phyloP scores from a whole-genome alignment of 1,140 invertebrate species.

The Fragariocoptes setiger region DNA sequence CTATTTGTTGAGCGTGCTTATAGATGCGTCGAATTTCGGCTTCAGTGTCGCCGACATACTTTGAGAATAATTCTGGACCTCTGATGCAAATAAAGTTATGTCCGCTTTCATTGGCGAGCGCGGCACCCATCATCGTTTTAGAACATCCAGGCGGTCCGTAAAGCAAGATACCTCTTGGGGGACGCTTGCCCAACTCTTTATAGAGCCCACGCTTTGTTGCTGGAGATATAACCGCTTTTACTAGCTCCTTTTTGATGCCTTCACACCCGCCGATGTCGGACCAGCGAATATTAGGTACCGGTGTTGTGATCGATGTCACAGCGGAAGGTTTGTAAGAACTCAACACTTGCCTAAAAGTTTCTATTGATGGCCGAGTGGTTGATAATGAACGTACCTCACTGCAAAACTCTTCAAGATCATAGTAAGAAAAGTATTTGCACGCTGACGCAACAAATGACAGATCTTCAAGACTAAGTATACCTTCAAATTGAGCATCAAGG shows the following conservation, averaged over 20 bases:
- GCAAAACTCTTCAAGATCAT: conserved; percentile 41
- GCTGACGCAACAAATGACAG: conserved; percentile 28
- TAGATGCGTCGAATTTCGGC: conserved; percentile 64
- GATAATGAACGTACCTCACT: conserved; percentile 24
- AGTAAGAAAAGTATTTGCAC: conserved; percentile 59
- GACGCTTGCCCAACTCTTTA: conserved; percentile 26
- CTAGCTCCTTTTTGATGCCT: conserved; percentile 48
- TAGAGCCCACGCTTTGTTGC: conserved; percentile 44
- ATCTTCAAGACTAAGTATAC: conserved; percentile 21
- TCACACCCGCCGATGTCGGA: conserved; percentile 67
- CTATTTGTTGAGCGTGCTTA: conserved; percentile 34
- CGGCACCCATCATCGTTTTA: conserved; percentile 61
- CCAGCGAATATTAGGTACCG: conserved; percentile 34
- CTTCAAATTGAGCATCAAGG: conserved; percentile 3
- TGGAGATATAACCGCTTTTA: conserved; percentile 72
- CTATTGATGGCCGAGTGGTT: conserved; percentile 12
- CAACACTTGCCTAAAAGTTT: conserved; percentile 27
- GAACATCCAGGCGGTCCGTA: conserved; percentile 76
- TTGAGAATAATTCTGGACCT: conserved; percentile 65
- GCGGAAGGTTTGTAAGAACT: conserved; percentile 44
- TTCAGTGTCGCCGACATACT: conserved; percentile 73
- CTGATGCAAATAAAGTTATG: conserved; percentile 46
- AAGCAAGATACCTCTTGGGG: conserved; percentile 38
- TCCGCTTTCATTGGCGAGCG: conserved; percentile 41
- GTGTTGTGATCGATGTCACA: conserved; percentile 55